Conservation (phyloP, 1,140 invertebrate genomes). For the Lutraria rhynchaena region DNA sequence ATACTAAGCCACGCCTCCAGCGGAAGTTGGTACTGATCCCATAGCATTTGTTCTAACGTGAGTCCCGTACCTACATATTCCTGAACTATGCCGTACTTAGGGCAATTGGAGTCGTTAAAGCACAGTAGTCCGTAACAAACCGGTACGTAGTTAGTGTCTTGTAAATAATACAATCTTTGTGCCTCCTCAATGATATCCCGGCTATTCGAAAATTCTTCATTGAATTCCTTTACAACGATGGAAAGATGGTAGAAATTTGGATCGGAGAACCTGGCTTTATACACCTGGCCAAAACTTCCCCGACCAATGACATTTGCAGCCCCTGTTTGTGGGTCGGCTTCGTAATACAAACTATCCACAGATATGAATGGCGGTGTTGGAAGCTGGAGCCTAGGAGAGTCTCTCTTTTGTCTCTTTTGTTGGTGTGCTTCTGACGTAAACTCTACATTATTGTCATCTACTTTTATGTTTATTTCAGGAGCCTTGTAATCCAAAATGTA, state of each 20-base stretch:
- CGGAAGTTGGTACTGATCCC: constrained; percentile 49
- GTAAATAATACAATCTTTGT: constrained; percentile 33
- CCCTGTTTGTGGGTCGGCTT: constrained; percentile 30
- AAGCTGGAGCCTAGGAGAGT: neutral
- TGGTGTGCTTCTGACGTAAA: neutral
- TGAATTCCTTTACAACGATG: constrained; percentile 52
- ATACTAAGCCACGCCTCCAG: constrained; percentile 36
- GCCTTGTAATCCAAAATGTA: too few species aligned
- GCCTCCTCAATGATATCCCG: constrained; percentile 54
- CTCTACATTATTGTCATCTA: neutral
- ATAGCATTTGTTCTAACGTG: constrained; percentile 50
- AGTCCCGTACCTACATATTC: constrained; percentile 51
- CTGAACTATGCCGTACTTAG: constrained; percentile 51
- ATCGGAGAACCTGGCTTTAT: constrained; percentile 38
- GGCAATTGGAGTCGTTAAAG: constrained; percentile 2
- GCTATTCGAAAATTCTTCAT: constrained; percentile 42
- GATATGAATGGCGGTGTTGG: constrained; percentile 33
- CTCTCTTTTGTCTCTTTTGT: neutral
- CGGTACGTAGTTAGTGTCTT: constrained; percentile 52
- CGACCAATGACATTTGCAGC: constrained; percentile 26
- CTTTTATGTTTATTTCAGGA: too few species aligned
- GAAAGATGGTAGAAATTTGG: constrained; percentile 23
- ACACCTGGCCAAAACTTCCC: constrained; percentile 57
- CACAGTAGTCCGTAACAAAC: constrained; percentile 54
- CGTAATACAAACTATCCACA: constrained; percentile 19